Conservation (phyloP, 1,140 invertebrate species). For the Drosophila pallidifrons region DNA sequence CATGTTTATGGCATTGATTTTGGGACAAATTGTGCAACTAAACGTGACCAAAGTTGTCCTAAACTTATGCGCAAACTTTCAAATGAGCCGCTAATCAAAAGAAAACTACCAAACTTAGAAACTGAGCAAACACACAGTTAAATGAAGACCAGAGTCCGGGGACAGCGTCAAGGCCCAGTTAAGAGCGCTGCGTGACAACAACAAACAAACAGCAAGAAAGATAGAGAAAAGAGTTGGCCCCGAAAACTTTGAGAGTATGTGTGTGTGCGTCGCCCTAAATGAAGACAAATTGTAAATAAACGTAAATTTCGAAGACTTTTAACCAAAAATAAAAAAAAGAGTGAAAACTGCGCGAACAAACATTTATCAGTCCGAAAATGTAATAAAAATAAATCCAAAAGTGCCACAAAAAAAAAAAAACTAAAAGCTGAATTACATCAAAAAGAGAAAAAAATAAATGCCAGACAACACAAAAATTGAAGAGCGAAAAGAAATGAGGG, state of each 20-base stretch:
- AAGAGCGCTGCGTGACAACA: constrained; percentile 57
- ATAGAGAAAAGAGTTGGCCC: constrained; percentile 57
- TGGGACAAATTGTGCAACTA: not conserved
- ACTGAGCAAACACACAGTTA: constrained; percentile 36
- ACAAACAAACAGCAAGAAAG: constrained; percentile 13
- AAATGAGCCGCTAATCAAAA: constrained; percentile 72
- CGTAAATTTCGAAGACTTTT: constrained; percentile 60
- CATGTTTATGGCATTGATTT: constrained; percentile 15
- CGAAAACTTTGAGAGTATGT: constrained; percentile 43
- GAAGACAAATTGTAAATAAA: constrained; percentile 82
- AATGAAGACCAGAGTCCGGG: constrained; percentile 11
- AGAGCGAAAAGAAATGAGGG: constrained; percentile 12
- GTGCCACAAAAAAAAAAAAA: constrained; percentile 28
- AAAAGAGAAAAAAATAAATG: constrained; percentile 10
- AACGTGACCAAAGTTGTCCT: not conserved
- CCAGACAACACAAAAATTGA: constrained; percentile 37
- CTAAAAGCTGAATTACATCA: constrained; percentile 67
- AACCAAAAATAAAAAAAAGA: constrained; percentile 39
- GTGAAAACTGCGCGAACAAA: constrained; percentile 76
- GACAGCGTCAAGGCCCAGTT: constrained; percentile 74
- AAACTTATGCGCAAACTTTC: constrained; percentile 59
- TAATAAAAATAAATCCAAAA: constrained; percentile 48
- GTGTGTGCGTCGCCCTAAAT: constrained; percentile 67
- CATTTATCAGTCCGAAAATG: constrained; percentile 55
- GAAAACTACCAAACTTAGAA: constrained; percentile 22